phyloP scores from a whole-genome alignment of 2,797 vertebrate species.

The Masticophis lateralis region DNA sequence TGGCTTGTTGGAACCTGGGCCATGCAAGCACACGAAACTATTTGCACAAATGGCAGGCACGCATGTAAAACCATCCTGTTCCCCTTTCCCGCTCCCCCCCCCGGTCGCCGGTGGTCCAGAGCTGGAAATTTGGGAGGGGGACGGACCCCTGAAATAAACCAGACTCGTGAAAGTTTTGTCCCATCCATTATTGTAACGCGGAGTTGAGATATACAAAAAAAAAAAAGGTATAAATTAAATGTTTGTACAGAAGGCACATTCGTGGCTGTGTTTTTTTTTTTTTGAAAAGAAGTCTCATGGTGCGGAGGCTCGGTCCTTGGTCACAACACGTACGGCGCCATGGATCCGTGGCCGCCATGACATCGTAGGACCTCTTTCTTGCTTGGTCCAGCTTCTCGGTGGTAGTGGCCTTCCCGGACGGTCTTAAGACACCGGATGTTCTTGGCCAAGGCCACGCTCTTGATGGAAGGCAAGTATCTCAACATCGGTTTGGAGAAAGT shows the following conservation, averaged over 20 bases:
- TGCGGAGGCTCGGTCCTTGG: constrained; percentile 36
- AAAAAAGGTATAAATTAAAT: constrained; percentile 70
- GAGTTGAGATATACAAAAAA: constrained; percentile 60
- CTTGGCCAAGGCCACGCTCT: constrained; percentile 81
- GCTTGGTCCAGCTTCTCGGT: constrained; percentile 80
- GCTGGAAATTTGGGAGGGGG: background rate
- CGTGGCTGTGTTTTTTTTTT: constrained; percentile 24
- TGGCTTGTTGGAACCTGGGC: background rate
- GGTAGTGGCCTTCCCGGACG: constrained; percentile 86
- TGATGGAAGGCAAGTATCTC: constrained; percentile 83
- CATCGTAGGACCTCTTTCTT: constrained; percentile 84
- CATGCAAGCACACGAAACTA: background rate
- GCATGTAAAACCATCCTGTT: background rate
- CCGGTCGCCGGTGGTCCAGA: background rate
- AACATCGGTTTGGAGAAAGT: constrained; percentile 81
- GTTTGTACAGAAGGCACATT: constrained; percentile 67
- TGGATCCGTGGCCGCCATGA: constrained; percentile 56
- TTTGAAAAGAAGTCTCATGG: constrained; percentile 34
- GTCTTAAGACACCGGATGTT: constrained; percentile 84
- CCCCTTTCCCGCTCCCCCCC: background rate
- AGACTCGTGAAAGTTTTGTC: background rate
- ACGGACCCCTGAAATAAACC: constrained; percentile 32
- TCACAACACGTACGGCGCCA: constrained; percentile 64
- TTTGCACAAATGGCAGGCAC: background rate
- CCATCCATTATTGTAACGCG: constrained; percentile 25